Percentiles rank a stretch among this genome's conserved stretches.
phyloP scores from a whole-genome alignment of 1,140 invertebrate species.

The Triops longicaudatus region DNA sequence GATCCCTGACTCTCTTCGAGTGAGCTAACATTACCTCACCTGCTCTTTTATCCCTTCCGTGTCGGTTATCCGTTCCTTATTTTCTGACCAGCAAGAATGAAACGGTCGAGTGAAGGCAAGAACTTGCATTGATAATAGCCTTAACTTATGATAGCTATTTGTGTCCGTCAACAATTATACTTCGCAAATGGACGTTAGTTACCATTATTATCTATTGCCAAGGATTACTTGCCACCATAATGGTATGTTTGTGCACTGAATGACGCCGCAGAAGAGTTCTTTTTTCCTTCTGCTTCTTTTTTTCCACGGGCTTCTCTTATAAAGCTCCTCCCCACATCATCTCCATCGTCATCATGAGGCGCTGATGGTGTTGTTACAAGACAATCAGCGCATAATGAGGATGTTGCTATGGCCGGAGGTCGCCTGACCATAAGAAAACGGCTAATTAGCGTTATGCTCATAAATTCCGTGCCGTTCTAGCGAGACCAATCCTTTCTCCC shows the following conservation, averaged over 20 bases:
- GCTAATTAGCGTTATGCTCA: constrained; percentile 1
- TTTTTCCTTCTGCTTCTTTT: background rate
- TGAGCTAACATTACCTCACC: background rate
- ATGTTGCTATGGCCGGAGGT: constrained; percentile 7
- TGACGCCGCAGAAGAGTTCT: background rate
- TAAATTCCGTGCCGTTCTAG: background rate
- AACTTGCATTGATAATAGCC: background rate
- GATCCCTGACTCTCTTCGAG: background rate
- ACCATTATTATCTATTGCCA: background rate
- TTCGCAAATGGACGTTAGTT: background rate
- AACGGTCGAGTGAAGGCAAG: background rate
- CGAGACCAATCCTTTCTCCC: background rate
- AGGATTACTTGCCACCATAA: background rate
- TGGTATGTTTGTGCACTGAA: background rate
- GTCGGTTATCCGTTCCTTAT: background rate
- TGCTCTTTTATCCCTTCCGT: background rate
- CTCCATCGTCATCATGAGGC: background rate
- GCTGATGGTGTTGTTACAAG: constrained; percentile 14
- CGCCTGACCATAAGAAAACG: constrained; percentile 14
- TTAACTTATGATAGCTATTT: background rate
- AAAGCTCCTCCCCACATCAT: constrained; percentile 10
- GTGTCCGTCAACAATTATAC: background rate
- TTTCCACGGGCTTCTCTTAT: background rate
- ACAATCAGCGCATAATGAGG: constrained; percentile 15
- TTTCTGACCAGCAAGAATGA: background rate